Base-by-base conservation (phyloP, 1,140 invertebrate species). In the Augochlora pura region DNA sequence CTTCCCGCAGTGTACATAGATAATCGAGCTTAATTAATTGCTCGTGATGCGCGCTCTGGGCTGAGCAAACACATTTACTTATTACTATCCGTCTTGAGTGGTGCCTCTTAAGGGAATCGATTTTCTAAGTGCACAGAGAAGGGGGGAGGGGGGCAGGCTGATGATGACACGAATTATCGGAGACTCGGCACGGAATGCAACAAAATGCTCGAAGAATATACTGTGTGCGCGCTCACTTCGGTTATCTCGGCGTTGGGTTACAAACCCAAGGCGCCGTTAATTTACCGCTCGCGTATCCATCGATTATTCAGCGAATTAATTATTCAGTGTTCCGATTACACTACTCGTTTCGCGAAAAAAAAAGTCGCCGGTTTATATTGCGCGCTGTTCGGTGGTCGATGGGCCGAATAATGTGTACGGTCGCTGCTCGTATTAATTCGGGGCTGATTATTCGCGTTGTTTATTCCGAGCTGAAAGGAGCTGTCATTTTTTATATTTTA, bases 1-100 rank as follows among this genome's bases (percentile, higher is more conserved):
- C 80, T 82, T 86, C 54, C 78, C 82, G 84, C 86, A 88, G 87
- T 90, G 90, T 90, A 90, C 89, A 89, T 88, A 90, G 91, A 92
- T 92, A 92, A 91, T 92, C 90, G 89, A 89, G 90, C 89, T 91
- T 92, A 92, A 92, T 92, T 92, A 92, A 92, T 92, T 92, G 89
- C 91, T 89, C 85, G 86, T 86, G 87, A 89, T 90, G 87, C 87
- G 88, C 89, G 88, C 88, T 86, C 86, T 86, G 86, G 86, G 81
- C 89, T 90, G 70, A 75, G 87, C 90, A 91, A 92, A 91, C 90
- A 91, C 91, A 92, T 92, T 92, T 91, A 92, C 90, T 92, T 91
- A 92, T 91, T 92, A 90, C 88, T 87, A 89, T 91, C 88, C 86
- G 90, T 91, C 91, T 91, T 91, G 88, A 90, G 88, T 85, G 85